A percentile compares a stretch with the other conserved stretches of the same genome.
These are phyloP conservation scores for Alosa sapidissima DNA, from an alignment of 2,797 vertebrate genomes.

Conservation along the genomic window DNA sequence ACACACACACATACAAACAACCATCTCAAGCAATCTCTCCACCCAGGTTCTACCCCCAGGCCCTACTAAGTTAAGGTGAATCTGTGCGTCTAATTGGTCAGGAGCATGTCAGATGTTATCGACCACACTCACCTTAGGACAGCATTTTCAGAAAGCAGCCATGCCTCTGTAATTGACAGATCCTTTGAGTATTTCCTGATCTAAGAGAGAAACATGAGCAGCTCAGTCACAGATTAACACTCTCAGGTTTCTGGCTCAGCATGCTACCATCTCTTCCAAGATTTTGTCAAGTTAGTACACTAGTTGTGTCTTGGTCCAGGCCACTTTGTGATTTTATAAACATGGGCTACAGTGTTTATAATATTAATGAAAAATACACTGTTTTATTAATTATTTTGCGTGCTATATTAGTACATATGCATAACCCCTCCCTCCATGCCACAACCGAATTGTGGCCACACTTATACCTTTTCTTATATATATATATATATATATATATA, in stretches of 20 bases:
- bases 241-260: conserved; percentile 35
- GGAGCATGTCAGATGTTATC: conserved; percentile 37
- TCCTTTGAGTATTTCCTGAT: conserved; percentile 26
- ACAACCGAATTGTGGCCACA: too few species aligned
- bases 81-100: neutral
- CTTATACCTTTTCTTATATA: too few species aligned
- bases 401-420: too few species aligned
- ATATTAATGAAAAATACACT: neutral
- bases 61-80: neutral
- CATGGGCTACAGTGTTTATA: neutral
- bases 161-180: conserved; percentile 31
- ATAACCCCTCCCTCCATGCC: too few species aligned
- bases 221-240: conserved; percentile 34
- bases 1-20: conserved; percentile 13
- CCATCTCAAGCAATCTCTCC: neutral
- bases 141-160: conserved; percentile 32
- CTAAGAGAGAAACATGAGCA: conserved; percentile 36
- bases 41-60: neutral
- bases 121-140: conserved; percentile 34
- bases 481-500: too few species aligned
- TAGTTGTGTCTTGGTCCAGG: neutral
- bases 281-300: neutral
- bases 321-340: neutral
- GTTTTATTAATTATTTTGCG: too few species aligned
- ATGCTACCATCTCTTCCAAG: conserved; percentile 24